Conservation (phyloP, 1,140 invertebrate genomes). For the Conopomorpha cramerella region DNA sequence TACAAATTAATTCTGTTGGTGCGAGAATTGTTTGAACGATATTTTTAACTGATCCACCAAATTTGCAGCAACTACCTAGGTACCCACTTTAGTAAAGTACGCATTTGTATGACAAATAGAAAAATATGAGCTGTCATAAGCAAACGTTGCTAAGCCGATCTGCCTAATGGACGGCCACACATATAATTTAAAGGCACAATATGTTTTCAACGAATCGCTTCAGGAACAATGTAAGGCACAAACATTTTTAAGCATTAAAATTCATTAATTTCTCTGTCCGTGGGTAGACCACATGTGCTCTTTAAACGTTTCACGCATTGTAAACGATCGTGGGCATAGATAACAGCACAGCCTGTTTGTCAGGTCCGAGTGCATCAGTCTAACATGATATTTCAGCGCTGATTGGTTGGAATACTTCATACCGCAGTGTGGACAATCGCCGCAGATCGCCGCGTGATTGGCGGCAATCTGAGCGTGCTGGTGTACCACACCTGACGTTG, state of each 20-base stretch:
- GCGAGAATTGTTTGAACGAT: too few species aligned
- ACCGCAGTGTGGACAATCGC: constrained; percentile 69
- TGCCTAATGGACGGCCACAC: too few species aligned
- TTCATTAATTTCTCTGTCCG: constrained; percentile 63
- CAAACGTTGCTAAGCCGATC: too few species aligned
- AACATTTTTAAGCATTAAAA: neutral
- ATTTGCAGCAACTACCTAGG: too few species aligned
- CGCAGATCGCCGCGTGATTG: constrained; percentile 65
- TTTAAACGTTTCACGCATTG: constrained; percentile 67
- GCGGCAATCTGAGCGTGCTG: too few species aligned
- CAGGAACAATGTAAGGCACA: neutral
- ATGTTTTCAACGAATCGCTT: too few species aligned
- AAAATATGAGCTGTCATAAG: too few species aligned
- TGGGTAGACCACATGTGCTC: constrained; percentile 69
- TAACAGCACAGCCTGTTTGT: constrained; percentile 69
- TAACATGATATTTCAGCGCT: constrained; percentile 70
- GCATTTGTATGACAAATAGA: too few species aligned
- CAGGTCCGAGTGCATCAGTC: constrained; percentile 69
- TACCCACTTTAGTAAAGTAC: too few species aligned
- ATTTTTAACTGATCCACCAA: too few species aligned
- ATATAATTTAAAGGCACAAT: too few species aligned
- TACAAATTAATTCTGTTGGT: too few species aligned
- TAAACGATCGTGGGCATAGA: constrained; percentile 67
- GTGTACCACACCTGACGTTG: constrained; percentile 28
- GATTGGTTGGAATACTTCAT: constrained; percentile 69